These are phyloP conservation scores for Acrossocheilus wenchowensis DNA, from an alignment of 2,797 vertebrate species.

Conservation along the genomic window DNA sequence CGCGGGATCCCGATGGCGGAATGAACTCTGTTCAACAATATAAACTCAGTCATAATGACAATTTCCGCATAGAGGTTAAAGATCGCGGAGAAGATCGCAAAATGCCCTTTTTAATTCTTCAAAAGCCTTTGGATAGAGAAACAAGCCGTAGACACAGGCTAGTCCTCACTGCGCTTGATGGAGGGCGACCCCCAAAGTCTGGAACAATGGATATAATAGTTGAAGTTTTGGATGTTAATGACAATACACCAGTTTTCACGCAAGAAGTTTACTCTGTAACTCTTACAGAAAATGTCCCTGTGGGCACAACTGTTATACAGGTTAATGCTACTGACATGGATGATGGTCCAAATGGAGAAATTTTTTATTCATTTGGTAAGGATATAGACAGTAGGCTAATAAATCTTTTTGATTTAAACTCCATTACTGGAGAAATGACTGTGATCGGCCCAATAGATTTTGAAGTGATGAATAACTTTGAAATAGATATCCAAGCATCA, in stretches of 20 bases:
- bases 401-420: slow-evolving; percentile 60
- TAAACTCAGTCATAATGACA: slow-evolving; percentile 60
- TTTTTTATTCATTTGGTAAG: slow-evolving; percentile 62
- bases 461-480: slow-evolving; percentile 58
- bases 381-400: slow-evolving; percentile 50
- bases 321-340: slow-evolving; percentile 63
- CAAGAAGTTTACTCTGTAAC: slow-evolving; percentile 65
- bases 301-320: slow-evolving; percentile 57
- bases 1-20: slow-evolving; percentile 61
- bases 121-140: slow-evolving; percentile 63
- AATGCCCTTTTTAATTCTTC: slow-evolving; percentile 60
- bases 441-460: slow-evolving; percentile 62
- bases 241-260: slow-evolving; percentile 72
- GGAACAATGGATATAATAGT: slow-evolving; percentile 59
- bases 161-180: slow-evolving; percentile 61
- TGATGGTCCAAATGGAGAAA: slow-evolving; percentile 59
- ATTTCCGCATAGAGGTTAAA: slow-evolving; percentile 64
- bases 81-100: slow-evolving; percentile 60
- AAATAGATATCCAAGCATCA: slow-evolving; percentile 62
- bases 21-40: slow-evolving; percentile 62
- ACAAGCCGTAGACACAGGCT: slow-evolving; percentile 41
- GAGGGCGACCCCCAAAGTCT: slow-evolving; percentile 59
- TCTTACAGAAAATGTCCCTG: slow-evolving; percentile 57
- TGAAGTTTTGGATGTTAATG: slow-evolving; percentile 71
- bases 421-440: slow-evolving; percentile 59